Percentiles rank a stretch among this genome's conserved stretches.
Conservation (phyloP, 2,113 vertebrate species). For the Eublepharis macularius region DNA sequence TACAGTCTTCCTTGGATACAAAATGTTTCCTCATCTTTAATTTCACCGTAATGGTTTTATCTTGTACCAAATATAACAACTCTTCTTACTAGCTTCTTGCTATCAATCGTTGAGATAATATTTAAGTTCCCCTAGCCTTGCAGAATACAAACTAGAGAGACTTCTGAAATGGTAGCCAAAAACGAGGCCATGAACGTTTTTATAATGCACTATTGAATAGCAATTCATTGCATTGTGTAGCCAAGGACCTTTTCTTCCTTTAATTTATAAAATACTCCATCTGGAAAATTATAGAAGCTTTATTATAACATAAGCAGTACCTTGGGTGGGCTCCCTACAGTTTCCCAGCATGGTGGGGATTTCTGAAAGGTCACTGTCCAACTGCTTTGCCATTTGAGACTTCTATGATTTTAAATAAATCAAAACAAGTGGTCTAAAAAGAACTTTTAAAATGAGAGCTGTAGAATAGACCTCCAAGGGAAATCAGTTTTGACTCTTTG, state of each 20-base stretch:
- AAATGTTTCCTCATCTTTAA: neutral
- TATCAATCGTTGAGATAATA: neutral
- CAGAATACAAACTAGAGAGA: neutral
- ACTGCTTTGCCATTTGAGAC: conserved; percentile 54
- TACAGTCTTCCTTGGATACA: neutral
- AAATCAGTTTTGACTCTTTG: conserved; percentile 54
- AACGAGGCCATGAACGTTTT: neutral
- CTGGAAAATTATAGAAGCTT: conserved; percentile 37
- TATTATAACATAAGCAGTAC: conserved; percentile 51
- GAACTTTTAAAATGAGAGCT: conserved; percentile 57
- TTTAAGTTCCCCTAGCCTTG: neutral
- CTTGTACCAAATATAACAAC: neutral
- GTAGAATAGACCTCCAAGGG: conserved; percentile 42
- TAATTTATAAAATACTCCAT: conserved; percentile 29
- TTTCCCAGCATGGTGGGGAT: conserved; percentile 50
- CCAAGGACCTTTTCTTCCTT: conserved; percentile 20
- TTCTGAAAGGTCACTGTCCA: conserved; percentile 65
- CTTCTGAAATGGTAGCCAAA: conserved; percentile 21
- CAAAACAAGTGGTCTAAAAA: conserved; percentile 47
- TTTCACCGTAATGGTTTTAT: neutral
- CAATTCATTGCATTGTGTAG: neutral
- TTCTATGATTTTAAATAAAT: conserved; percentile 47
- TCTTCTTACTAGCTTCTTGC: neutral
- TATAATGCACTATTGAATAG: conserved; percentile 22
- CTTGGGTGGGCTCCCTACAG: conserved; percentile 47